Percentiles rank a stretch among this genome's conserved stretches.
These are phyloP conservation scores for Fukomys damarensis DNA, from an alignment of 2,113 vertebrate species.

Conservation along the genomic window DNA sequence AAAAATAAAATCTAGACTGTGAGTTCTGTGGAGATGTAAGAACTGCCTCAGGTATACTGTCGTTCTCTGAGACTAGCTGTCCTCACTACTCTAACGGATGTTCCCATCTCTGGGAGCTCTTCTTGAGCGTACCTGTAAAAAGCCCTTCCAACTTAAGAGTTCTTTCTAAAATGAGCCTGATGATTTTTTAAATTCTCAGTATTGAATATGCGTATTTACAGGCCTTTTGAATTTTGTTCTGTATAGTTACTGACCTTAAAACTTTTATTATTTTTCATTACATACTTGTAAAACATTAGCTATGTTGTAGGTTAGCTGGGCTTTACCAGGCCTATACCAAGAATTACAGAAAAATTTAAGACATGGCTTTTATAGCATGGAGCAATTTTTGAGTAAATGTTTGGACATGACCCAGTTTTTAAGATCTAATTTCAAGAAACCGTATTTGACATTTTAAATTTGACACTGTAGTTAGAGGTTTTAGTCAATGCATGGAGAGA, in stretches of 20 bases:
- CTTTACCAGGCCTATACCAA: not conserved
- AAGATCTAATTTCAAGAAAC: slow-evolving; percentile 36
- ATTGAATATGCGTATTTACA: slow-evolving; percentile 18
- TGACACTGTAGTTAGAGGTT: slow-evolving; percentile 18
- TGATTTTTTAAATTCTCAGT: not conserved
- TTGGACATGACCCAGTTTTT: slow-evolving; percentile 27
- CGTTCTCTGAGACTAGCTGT: not conserved
- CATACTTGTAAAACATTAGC: slow-evolving; percentile 16
- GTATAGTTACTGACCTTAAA: slow-evolving; percentile 15
- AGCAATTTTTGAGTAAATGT: slow-evolving; percentile 31
- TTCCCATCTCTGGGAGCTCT: not conserved
- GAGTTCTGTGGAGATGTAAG: slow-evolving; percentile 32
- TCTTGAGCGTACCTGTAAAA: slow-evolving; percentile 15
- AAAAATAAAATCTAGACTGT: slow-evolving; percentile 49
- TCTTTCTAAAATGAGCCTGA: slow-evolving; percentile 37
- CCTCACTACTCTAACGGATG: not conserved
- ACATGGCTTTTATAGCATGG: not conserved
- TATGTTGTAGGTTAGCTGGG: slow-evolving; percentile 8
- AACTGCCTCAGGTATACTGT: not conserved
- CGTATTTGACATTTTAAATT: slow-evolving; percentile 56
- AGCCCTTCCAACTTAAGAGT: not conserved
- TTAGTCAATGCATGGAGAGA: not conserved
- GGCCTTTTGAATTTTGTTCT: slow-evolving; percentile 45
- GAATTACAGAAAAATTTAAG: slow-evolving; percentile 26
- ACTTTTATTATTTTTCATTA: slow-evolving; percentile 34